Evolutionary conservation across 2,113 vertebrate genomes (phyloP).

Genomic region (Ochotona princeps): DNA sequence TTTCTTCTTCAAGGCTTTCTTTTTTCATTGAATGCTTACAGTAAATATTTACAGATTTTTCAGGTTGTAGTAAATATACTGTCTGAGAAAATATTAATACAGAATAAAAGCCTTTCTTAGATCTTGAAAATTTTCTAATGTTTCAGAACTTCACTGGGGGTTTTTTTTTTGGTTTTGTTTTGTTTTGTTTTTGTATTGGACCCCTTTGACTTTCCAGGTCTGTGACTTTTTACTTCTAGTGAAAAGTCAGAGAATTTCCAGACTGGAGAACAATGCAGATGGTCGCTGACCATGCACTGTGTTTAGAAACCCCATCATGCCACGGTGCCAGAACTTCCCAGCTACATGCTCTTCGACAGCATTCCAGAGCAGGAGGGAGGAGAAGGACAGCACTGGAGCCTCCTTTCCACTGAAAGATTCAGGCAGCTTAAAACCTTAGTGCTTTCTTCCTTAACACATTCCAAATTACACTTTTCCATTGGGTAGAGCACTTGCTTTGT

Average conservation of each 20-base stretch:
- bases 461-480: conserved; percentile 80
- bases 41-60: conserved; percentile 79
- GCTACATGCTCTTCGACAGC: conserved; percentile 82
- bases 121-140: conserved; percentile 80
- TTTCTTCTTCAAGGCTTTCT: conserved; percentile 64
- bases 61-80: conserved; percentile 82
- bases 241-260: conserved; percentile 73
- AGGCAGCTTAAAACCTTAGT: conserved; percentile 92
- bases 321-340: conserved; percentile 85
- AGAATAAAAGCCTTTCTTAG: conserved; percentile 84
- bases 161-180: conserved; percentile 55
- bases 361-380: conserved; percentile 87
- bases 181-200: conserved; percentile 79
- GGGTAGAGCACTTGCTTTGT: conserved; percentile 84
- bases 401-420: conserved; percentile 82
- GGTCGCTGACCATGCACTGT: conserved; percentile 83
- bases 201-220: conserved; percentile 83
- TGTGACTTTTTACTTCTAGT: conserved; percentile 71
- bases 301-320: conserved; percentile 76
- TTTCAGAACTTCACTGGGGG: conserved; percentile 81
- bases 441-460: conserved; percentile 87
- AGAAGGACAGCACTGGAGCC: conserved; percentile 46
- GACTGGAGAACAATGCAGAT: conserved; percentile 80
- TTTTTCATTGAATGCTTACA: conserved; percentile 81
- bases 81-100: conserved; percentile 80